Evolutionary conservation across 2,888 invertebrate genomes (phyloP).

Genomic region (Rapana venosa): DNA sequence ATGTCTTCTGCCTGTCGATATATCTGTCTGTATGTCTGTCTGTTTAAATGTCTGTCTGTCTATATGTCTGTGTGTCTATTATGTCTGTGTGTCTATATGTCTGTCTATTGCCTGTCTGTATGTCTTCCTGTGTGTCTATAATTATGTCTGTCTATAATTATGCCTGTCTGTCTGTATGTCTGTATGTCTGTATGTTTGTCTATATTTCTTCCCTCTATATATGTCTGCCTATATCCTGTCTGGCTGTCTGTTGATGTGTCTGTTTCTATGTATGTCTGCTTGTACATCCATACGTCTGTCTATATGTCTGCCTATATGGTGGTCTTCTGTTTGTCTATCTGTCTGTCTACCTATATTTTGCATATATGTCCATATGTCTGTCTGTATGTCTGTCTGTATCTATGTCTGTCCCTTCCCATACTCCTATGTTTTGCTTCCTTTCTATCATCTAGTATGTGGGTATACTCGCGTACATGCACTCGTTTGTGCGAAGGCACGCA

Average conservation of each 20-base stretch:
- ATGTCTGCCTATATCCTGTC: not conserved
- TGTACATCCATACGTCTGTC: not conserved
- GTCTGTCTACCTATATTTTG: not conserved
- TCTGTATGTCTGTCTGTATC: not conserved
- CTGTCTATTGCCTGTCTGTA: not conserved
- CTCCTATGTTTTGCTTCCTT: too few relatives aligned
- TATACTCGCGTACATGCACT: too few relatives aligned
- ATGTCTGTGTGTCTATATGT: not conserved
- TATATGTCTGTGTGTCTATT: not conserved
- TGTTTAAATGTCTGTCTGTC: not conserved
- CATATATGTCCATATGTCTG: not conserved
- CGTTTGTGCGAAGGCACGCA: too few relatives aligned
- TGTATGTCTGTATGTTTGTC: not conserved
- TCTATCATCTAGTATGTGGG: too few relatives aligned
- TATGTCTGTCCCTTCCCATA: not conserved
- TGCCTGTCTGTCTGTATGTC: not conserved
- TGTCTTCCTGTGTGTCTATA: not conserved
- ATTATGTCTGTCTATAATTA: not conserved
- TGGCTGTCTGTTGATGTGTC: not conserved
- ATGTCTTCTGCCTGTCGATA: not conserved
- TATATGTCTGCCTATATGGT: not conserved
- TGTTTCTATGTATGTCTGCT: not conserved
- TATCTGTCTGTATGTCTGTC: not conserved
- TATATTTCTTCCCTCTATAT: not conserved
- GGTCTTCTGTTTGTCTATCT: not conserved